A percentile compares a stretch with the other conserved stretches of the same genome.
Conservation (phyloP, 1,140 invertebrate species). For the Caerostris extrusa region DNA sequence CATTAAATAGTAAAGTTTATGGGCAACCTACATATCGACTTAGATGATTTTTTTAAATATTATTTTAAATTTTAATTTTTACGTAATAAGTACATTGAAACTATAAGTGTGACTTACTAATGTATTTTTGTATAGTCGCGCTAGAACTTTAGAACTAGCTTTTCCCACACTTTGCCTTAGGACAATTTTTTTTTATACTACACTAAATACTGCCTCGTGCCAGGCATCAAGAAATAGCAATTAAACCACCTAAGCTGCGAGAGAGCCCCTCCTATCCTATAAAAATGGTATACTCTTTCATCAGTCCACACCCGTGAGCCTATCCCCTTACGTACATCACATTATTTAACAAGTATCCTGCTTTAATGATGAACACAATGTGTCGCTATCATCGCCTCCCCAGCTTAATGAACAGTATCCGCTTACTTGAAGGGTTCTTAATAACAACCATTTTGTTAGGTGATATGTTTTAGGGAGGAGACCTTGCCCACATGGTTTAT, state of each 20-base stretch:
- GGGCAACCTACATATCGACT: too few species aligned
- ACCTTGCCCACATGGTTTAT: not conserved
- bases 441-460: constrained; percentile 35
- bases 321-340: constrained; percentile 8
- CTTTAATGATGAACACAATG: constrained; percentile 49
- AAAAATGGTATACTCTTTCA: constrained; percentile 38
- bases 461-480: constrained; percentile 56
- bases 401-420: constrained; percentile 61
- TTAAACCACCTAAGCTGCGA: not conserved
- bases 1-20: too few species aligned
- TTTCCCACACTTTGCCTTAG: not conserved
- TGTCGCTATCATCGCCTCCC: constrained; percentile 53
- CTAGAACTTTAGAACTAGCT: not conserved
- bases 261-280: constrained; percentile 20
- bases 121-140: too few species aligned
- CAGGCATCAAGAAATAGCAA: constrained; percentile 14
- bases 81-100: too few species aligned
- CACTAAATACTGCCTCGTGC: constrained; percentile 19
- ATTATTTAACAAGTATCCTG: constrained; percentile 29
- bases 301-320: constrained; percentile 15
- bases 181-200: not conserved
- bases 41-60: too few species aligned
- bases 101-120: too few species aligned
- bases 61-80: too few species aligned
- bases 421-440: constrained; percentile 43